Evolutionary conservation across 2,797 vertebrate species (phyloP), one percentile per base, ranked within the genome.

Genomic region (Acanthurus leucopareius): DNA sequence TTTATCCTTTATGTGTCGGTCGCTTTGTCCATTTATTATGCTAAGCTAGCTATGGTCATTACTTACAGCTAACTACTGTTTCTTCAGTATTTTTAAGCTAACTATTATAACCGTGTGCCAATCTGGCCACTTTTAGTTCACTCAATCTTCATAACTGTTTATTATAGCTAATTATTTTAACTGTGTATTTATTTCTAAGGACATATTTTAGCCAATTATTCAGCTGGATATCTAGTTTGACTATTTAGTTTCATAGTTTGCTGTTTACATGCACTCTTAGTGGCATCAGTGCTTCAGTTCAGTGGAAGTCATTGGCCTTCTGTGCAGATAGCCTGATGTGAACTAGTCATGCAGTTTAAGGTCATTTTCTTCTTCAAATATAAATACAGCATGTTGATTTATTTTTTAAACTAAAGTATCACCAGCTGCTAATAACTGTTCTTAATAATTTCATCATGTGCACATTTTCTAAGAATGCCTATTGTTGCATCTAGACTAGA

Each of bases 401-500:
- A 4, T 4, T 25, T 25, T 3, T 25, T 25, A 25, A 10, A 17
- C 17, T 38, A 5, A 59, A 51, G 5, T 28, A 19, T 20, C 5
- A 6, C 22, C 10, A 7, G n/a, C 14, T 53, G 15, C 7, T 6
- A 75, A 49, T n/a, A 16, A 3, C 19, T 48, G 47, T n/a, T 61
- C 7, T 56, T 42, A 45, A 67, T 54, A 3, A 22, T 64, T 47
- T 57, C 20, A 42, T 9, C 35, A 8, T n/a, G n/a, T 51, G 19
- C 14, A 49, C 10, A 52, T 58, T 3, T 42, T 25, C 13, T 7
- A 62, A 13, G 35, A 44, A 8, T 17, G 20, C 51, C 8, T 62
- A 13, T 59, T 67, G 11, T 45, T 69, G 35, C 17, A 42, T 32
- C 10, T 53, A 35, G 38, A 40, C 38, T 13, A 65, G 62, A 67